These are phyloP conservation scores for Pomatostomus ruficeps DNA, from an alignment of 2,113 vertebrate species.

Conservation along the genomic window DNA sequence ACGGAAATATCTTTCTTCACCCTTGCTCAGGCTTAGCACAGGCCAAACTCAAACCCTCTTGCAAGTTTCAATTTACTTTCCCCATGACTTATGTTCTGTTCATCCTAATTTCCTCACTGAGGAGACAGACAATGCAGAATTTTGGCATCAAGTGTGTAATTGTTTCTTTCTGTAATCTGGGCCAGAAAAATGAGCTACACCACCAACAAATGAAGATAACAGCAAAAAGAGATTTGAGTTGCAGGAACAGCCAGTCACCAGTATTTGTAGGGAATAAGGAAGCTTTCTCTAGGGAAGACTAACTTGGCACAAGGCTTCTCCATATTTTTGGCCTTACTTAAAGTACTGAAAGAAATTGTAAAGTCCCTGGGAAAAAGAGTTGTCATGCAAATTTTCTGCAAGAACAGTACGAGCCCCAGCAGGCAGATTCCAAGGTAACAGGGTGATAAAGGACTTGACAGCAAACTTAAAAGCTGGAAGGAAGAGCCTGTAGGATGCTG, in stretches of 20 bases:
- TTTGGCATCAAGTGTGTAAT: neutral
- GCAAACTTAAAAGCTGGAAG: neutral
- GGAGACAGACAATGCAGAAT: neutral
- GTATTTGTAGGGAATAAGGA: neutral
- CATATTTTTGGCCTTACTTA: neutral
- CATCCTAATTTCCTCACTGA: neutral
- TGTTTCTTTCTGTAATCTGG: neutral
- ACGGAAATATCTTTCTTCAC: neutral
- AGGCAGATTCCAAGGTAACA: constrained; percentile 7
- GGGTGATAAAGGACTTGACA: neutral
- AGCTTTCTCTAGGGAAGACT: neutral
- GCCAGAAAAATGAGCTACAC: neutral
- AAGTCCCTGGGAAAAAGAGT: neutral
- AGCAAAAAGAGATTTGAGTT: neutral
- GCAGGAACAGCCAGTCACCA: neutral
- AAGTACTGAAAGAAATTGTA: neutral
- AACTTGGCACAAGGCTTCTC: neutral
- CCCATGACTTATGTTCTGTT: neutral
- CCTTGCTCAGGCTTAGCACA: neutral
- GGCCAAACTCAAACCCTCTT: neutral
- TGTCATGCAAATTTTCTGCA: neutral
- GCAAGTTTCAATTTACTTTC: neutral
- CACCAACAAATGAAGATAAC: neutral
- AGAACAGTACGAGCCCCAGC: neutral
- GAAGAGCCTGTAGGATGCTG: neutral